phyloP scores from a whole-genome alignment of 2,113 vertebrate genomes.

The Acanthochromis polyacanthus region DNA sequence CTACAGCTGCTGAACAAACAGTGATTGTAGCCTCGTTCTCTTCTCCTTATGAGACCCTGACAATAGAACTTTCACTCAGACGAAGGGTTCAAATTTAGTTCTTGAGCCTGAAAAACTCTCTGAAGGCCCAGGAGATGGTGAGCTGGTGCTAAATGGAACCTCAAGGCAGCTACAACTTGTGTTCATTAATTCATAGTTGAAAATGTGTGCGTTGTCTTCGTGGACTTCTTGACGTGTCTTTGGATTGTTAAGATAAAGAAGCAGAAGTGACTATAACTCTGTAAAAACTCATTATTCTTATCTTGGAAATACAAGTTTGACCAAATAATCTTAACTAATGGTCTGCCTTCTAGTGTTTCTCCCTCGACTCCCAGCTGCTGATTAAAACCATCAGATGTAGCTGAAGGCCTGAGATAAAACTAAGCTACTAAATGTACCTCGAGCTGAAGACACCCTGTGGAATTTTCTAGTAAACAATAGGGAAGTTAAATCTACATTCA shows the following conservation, averaged over 20 bases:
- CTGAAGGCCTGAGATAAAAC: neutral
- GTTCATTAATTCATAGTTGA: neutral
- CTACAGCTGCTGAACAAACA: too few species aligned
- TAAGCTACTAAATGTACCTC: neutral
- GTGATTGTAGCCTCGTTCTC: too few species aligned
- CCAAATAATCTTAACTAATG: neutral
- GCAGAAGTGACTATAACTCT: neutral
- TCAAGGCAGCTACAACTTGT: conserved; percentile 4
- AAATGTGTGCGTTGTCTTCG: too few species aligned
- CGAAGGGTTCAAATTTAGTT: too few species aligned
- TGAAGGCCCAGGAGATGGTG: neutral
- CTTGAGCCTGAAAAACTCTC: too few species aligned
- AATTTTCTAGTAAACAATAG: neutral
- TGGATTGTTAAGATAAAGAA: neutral
- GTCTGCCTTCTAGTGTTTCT: neutral
- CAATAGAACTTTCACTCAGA: too few species aligned
- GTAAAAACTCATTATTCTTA: neutral
- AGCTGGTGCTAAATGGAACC: conserved; percentile 3
- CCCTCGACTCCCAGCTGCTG: neutral
- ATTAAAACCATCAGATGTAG: neutral
- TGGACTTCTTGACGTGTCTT: too few species aligned
- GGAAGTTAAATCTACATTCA: neutral
- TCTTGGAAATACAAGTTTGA: neutral
- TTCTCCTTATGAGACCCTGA: too few species aligned
- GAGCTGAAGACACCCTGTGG: conserved; percentile 9